A percentile compares a stretch with the other conserved stretches of the same genome.
Conservation (phyloP, 2,797 vertebrate species). For the Aphelocoma californica region DNA sequence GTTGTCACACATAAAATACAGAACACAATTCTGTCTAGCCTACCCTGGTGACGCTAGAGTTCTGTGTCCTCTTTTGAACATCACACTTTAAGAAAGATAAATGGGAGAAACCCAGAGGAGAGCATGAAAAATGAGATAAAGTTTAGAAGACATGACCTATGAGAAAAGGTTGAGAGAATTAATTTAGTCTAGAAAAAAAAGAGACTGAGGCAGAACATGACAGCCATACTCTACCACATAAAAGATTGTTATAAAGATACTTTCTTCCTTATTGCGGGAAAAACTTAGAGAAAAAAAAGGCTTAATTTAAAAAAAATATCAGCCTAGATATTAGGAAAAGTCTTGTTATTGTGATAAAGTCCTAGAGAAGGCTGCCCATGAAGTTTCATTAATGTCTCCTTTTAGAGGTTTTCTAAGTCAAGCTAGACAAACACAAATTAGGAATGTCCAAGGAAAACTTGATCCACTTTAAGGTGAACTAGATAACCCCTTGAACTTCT, state of each 20-base stretch:
- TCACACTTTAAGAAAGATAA: conserved; percentile 6
- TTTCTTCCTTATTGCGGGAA: neutral
- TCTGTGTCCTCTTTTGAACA: neutral
- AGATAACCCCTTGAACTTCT: neutral
- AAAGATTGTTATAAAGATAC: neutral
- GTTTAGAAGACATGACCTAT: neutral
- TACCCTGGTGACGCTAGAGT: neutral
- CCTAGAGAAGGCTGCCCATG: neutral
- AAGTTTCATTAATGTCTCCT: neutral
- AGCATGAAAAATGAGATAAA: neutral
- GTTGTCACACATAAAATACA: neutral
- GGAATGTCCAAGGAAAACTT: neutral
- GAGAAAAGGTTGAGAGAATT: conserved; percentile 9
- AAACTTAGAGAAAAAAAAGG: neutral
- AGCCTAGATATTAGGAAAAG: neutral
- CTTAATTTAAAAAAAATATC: neutral
- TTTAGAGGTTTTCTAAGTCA: neutral
- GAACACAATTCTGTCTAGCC: neutral
- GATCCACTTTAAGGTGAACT: neutral
- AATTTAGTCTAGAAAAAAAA: neutral
- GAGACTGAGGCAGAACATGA: neutral
- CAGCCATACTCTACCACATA: neutral
- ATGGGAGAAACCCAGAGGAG: neutral
- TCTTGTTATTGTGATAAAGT: neutral
- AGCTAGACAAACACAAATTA: neutral